These are phyloP conservation scores for Mohoua ochrocephala DNA, from an alignment of 2,113 vertebrate genomes.

Conservation along the genomic window DNA sequence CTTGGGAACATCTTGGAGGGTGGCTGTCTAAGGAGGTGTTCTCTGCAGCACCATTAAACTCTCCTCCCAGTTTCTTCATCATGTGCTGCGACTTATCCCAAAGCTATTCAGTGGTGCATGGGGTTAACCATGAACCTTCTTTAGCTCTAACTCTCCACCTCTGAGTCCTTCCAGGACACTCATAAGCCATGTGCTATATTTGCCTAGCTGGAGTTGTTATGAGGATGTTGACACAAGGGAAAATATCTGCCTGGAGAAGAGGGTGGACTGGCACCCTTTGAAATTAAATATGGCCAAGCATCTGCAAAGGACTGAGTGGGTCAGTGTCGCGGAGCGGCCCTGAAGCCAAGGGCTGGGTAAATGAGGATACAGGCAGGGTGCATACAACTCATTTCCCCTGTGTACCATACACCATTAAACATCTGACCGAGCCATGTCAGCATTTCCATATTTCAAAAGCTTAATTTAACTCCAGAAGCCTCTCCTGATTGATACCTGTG, in stretches of 20 bases:
- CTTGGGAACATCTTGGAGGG: background rate
- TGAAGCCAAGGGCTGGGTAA: background rate
- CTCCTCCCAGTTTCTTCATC: background rate
- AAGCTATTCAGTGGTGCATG: background rate
- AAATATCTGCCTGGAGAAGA: slow-evolving; percentile 1
- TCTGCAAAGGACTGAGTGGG: background rate
- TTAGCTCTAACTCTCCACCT: background rate
- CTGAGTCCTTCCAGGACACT: background rate
- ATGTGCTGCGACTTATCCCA: background rate
- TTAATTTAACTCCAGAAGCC: background rate
- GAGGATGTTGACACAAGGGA: background rate
- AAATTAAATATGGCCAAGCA: background rate
- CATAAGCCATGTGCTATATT: background rate
- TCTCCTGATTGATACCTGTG: background rate
- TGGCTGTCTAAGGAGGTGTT: background rate
- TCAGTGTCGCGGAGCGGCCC: background rate
- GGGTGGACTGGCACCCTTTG: background rate
- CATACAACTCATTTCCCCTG: background rate
- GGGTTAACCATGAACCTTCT: background rate
- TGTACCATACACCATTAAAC: background rate
- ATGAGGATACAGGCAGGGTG: background rate
- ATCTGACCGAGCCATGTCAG: background rate
- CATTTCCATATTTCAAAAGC: background rate
- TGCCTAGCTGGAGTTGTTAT: background rate
- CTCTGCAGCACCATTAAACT: background rate